Conservation (phyloP, 2,113 vertebrate species). For the Anthoscopus minutus region DNA sequence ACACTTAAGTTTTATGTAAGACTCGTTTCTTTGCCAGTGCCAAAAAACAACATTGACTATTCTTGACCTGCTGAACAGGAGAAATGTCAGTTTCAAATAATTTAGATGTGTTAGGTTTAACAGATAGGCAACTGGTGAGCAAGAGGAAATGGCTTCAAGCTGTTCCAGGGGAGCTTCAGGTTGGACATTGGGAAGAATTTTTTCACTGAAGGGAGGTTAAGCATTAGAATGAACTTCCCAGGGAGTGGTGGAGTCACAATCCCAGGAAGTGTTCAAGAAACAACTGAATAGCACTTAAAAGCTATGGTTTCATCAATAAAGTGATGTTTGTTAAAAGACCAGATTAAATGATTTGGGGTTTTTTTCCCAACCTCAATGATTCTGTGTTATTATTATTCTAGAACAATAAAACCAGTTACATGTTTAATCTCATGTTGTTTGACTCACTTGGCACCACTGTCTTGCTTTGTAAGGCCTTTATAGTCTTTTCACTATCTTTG, state of each 20-base stretch:
- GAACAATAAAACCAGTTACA: neutral
- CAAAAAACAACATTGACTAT: neutral
- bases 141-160: neutral
- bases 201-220: neutral
- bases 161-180: neutral
- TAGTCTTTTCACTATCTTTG: neutral
- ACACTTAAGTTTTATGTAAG: neutral
- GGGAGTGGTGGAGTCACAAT: neutral
- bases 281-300: neutral
- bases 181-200: neutral
- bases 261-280: neutral
- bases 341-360: fast-evolving
- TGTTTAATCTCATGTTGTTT: neutral
- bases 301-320: neutral
- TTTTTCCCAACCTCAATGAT: neutral
- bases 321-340: neutral
- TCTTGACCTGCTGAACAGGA: neutral
- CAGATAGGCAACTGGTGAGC: neutral
- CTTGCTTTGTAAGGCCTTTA: neutral
- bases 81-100: neutral
- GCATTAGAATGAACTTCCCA: neutral
- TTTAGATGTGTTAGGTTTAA: neutral
- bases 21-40: neutral
- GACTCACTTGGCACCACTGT: neutral
- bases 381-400: neutral